Base-by-base conservation (phyloP, 2,113 vertebrate genomes). In the Cranoglanis bouderius region DNA sequence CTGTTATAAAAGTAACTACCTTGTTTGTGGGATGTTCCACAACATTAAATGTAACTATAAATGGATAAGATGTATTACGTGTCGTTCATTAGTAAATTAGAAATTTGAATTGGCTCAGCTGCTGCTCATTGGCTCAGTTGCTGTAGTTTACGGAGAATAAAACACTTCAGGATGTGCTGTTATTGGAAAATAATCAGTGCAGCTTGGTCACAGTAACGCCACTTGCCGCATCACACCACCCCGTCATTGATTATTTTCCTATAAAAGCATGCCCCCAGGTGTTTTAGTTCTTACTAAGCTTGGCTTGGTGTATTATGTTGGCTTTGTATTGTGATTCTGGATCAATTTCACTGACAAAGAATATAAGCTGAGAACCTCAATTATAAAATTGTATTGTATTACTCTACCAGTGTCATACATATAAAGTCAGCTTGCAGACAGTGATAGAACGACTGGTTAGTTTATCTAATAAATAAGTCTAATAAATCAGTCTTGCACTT, bases 201-300 rank as follows among this genome's bases (percentile, higher is more conserved):
- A 84, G 59, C 70, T n/a, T 21, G 24, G 65, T 29, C 89, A 82
- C 88, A 89, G n/a, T 35, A 53, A 53, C 2, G 1, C 51, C 51
- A 13, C 13, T 53, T 82, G 81, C 32, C 24, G 29, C 19, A 61
- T 35, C 61, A 85, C 16, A 85, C 65, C 43, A n/a, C 9, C 3
- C 6, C 19, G 38, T 26, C 8, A 75, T 8, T 43, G 72, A 72
- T 40, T 72, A 40, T 38, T 72, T 38, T 38, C 35, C 67, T 72
- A 19, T 40, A 9, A 72, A 6, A 19, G 32, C 13, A 67, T 14
- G 35, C 32, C 67, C 32, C 63, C 65, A 19, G 0, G 18, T 21
- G 35, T 74, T 38, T 72, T 38, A 72, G 32, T 38, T 72, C 67
- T 72, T 1, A 40, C 7, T 70, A 70, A n/a, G 14, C 65, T 70